Base-by-base conservation (phyloP, 2,888 invertebrate species). In the Drosophila melanosoma region DNA sequence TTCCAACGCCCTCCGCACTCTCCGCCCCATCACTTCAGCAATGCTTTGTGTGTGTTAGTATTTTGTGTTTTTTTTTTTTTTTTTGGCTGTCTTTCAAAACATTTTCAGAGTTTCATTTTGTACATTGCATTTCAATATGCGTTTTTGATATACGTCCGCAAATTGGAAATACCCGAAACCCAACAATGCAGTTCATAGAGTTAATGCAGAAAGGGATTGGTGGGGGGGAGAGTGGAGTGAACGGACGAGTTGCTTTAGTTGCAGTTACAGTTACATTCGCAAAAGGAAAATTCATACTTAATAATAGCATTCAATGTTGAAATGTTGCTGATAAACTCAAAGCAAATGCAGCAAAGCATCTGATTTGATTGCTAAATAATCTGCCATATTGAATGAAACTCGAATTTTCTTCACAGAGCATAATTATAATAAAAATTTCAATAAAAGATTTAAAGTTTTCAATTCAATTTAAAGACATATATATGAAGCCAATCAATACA, bases 91-190 rank as follows among this genome's bases (percentile, higher is more conserved):
- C 77, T 74, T 73, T 85, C 88, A 76, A 90, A 77, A 82, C 78
- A 88, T 90, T 87, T 79, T 61, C 71, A 71, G 75, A 79, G 90
- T 79, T 85, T 88, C 83, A 82, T 77, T 88, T 82, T 82, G 88
- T 85, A 61, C 76, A 82, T 87, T 79, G 74, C 83, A 85, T 82
- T 89, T 84, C 60, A 72, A 79, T 77, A 81, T 79, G 78, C 82
- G 79, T 69, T 77, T 72, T 72, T 72, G 81, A 81, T 76, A 66
- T 51, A 36, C 67, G 67, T 67, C 36, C 42, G 56, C 42, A 76
- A 84, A 85, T 82, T 79, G 75, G 52, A 79, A 79, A 71, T 74
- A 51, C 62, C 38, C 49, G 23, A 38, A 38, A 61, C 10, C 36
- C 57, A 80, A 69, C 63, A 67, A 65, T 79, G 76, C 66, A 52